phyloP scores from a whole-genome alignment of 2,113 vertebrate genomes.

The Paradisaea rubra region DNA sequence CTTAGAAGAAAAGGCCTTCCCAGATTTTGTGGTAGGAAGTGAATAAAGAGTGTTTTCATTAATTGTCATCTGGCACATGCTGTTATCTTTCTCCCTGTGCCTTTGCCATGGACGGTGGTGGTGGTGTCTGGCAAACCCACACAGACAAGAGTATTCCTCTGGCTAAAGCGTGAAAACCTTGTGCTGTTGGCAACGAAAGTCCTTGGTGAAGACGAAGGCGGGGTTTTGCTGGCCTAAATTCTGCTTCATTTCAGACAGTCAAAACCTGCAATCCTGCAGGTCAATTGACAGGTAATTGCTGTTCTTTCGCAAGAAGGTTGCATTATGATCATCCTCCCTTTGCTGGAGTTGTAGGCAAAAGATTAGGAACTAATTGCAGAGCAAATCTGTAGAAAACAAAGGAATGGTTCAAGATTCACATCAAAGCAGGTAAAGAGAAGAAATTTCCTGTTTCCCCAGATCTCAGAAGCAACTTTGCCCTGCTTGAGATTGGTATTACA shows the following conservation, averaged over 20 bases:
- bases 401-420: background rate
- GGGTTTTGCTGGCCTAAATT: background rate
- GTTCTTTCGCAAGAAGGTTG: background rate
- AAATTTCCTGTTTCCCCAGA: background rate
- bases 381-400: background rate
- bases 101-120: background rate
- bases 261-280: background rate
- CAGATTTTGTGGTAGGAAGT: background rate
- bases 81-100: background rate
- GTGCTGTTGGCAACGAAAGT: background rate
- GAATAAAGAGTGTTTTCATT: background rate
- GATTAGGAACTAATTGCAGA: background rate
- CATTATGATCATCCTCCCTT: background rate
- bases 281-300: background rate
- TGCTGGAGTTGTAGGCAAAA: background rate
- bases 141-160: background rate
- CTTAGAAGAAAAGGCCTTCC: background rate
- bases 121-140: background rate
- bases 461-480: background rate
- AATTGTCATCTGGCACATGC: accelerated
- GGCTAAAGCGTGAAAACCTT: background rate
- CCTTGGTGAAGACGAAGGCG: background rate
- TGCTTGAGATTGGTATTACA: background rate
- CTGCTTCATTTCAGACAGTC: background rate
- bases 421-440: background rate